Conservation (phyloP, 2,888 invertebrate genomes). For the Leucoma salicis region DNA sequence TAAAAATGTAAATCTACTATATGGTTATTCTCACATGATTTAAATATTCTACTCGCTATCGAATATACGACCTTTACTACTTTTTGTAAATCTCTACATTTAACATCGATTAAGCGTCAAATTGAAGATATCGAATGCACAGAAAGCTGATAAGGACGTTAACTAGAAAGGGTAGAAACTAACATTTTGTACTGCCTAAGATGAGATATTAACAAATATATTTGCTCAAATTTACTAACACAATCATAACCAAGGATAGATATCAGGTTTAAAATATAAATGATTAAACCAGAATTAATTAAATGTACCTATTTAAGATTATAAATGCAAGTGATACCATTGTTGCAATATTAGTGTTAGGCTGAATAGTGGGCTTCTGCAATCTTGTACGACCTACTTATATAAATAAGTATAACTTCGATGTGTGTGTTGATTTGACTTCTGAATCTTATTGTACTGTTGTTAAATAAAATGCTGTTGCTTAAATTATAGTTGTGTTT, state of each 20-base stretch:
- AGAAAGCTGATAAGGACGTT: neutral
- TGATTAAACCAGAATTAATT: constrained; percentile 27
- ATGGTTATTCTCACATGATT: constrained; percentile 32
- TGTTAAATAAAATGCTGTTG: constrained; percentile 78
- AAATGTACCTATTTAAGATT: constrained; percentile 32
- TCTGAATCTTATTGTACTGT: constrained; percentile 55
- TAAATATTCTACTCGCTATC: constrained; percentile 25
- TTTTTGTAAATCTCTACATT: constrained; percentile 26
- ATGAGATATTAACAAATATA: constrained; percentile 5
- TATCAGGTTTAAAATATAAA: constrained; percentile 10
- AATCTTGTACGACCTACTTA: constrained; percentile 45
- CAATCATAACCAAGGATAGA: neutral
- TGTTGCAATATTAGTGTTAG: constrained; percentile 78
- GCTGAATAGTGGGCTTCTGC: constrained; percentile 53
- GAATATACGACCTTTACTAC: constrained; percentile 30
- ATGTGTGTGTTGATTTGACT: constrained; percentile 39
- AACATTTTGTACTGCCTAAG: constrained; percentile 2
- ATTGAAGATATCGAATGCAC: neutral
- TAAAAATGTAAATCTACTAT: constrained; percentile 67
- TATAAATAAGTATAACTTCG: constrained; percentile 33
- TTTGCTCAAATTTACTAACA: constrained; percentile 14
- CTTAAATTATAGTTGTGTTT: constrained; percentile 53
- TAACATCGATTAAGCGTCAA: constrained; percentile 1
- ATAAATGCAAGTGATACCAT: constrained; percentile 72
- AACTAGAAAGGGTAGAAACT: neutral